Evolutionary conservation across 2,113 vertebrate species (phyloP).

Genomic region (Rhea americana): DNA sequence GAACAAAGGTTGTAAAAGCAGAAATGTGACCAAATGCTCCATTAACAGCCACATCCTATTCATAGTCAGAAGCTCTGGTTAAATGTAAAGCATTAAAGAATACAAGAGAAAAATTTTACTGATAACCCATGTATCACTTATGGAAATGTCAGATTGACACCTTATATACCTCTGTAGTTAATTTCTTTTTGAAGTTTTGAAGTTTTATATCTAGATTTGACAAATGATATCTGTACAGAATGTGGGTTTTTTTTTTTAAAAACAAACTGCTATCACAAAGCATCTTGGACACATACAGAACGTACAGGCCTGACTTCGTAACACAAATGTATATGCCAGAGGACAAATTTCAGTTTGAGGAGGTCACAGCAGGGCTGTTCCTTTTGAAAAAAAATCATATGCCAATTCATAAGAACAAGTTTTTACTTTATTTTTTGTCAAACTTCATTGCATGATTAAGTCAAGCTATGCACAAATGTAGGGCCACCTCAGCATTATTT

Average conservation of each 20-base stretch:
- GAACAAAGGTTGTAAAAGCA: not conserved
- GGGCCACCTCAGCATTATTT: not conserved
- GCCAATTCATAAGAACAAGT: not conserved
- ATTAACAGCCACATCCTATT: not conserved
- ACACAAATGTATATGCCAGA: not conserved
- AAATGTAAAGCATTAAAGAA: not conserved
- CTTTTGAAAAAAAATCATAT: not conserved
- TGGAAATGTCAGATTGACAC: not conserved
- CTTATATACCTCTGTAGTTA: not conserved
- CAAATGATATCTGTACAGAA: rapidly evolving
- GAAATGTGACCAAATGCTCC: not conserved
- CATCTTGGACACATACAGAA: not conserved
- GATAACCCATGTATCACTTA: not conserved
- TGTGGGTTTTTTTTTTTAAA: not conserved
- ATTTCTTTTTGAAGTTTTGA: not conserved
- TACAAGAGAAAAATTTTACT: not conserved
- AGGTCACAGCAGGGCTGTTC: not conserved
- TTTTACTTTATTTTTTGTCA: not conserved
- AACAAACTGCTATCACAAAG: not conserved
- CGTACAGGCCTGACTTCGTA: not conserved
- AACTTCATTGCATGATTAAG: not conserved
- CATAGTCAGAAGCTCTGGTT: not conserved
- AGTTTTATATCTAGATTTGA: not conserved
- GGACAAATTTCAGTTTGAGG: not conserved
- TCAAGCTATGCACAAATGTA: not conserved